phyloP scores from a whole-genome alignment of 2,797 vertebrate genomes.

The Acanthurus tractus region DNA sequence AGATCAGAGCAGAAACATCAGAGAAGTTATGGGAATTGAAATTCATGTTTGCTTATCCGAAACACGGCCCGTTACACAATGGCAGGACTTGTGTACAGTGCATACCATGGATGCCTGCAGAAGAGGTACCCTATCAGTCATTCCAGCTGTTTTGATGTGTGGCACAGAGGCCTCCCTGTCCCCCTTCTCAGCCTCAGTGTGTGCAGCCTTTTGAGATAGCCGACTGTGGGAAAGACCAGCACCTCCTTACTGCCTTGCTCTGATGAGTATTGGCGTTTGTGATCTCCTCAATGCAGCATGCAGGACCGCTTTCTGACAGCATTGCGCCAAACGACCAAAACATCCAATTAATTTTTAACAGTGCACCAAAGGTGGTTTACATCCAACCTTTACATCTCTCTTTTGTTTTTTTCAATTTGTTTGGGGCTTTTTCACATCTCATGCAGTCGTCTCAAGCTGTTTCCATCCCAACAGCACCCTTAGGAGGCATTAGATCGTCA shows the following conservation, averaged over 20 bases:
- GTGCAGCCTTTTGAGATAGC: conserved; percentile 76
- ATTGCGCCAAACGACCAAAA: conserved; percentile 22
- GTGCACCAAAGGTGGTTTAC: neutral
- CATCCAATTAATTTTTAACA: conserved; percentile 8
- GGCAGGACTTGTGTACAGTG: conserved; percentile 78
- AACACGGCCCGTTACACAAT: conserved; percentile 68
- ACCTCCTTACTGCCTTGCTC: conserved; percentile 32
- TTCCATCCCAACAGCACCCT: neutral
- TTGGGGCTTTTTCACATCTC: neutral
- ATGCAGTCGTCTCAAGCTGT: neutral
- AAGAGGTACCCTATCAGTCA: conserved; percentile 81
- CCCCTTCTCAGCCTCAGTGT: conserved; percentile 58
- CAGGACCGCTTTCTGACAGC: conserved; percentile 60
- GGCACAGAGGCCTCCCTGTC: conserved; percentile 81
- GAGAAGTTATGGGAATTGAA: conserved; percentile 70
- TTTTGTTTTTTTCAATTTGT: neutral
- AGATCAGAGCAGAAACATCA: conserved; percentile 69
- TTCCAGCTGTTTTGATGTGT: conserved; percentile 82
- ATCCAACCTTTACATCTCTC: neutral
- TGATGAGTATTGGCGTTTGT: conserved; percentile 76
- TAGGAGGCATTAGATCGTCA: neutral
- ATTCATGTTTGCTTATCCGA: conserved; percentile 77
- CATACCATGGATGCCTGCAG: conserved; percentile 79
- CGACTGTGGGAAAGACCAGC: conserved; percentile 72
- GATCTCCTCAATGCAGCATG: conserved; percentile 66